A percentile compares a stretch with the other conserved stretches of the same genome.
Conservation (phyloP, 2,797 vertebrate genomes). For the Sitta carolinensis region DNA sequence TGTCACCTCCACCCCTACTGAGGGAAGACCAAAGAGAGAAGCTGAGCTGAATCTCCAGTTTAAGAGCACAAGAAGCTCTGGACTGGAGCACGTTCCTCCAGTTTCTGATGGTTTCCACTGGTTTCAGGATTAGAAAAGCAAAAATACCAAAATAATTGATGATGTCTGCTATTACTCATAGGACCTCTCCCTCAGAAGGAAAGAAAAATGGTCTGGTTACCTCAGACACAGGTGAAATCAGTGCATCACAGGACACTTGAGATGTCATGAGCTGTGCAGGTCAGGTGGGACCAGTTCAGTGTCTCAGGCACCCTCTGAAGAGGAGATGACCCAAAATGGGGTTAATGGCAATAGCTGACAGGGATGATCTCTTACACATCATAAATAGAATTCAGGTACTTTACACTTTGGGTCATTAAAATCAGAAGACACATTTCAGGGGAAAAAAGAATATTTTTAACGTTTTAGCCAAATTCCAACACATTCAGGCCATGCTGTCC, state of each 20-base stretch:
- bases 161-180: neutral
- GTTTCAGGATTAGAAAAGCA: neutral
- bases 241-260: neutral
- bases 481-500: neutral
- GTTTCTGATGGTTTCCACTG: neutral
- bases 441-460: neutral
- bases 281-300: neutral
- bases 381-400: neutral
- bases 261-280: neutral
- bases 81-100: rapidly evolving
- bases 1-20: neutral
- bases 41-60: neutral
- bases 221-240: neutral
- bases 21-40: neutral
- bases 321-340: neutral
- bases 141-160: neutral
- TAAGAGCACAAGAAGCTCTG: neutral
- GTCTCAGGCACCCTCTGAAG: neutral
- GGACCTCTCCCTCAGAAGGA: neutral
- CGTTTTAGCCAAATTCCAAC: neutral
- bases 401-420: neutral
- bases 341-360: neutral
- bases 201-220: neutral
- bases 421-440: neutral
- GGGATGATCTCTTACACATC: neutral